phyloP scores from a whole-genome alignment of 2,113 vertebrate genomes.

The Spilogale gracilis region DNA sequence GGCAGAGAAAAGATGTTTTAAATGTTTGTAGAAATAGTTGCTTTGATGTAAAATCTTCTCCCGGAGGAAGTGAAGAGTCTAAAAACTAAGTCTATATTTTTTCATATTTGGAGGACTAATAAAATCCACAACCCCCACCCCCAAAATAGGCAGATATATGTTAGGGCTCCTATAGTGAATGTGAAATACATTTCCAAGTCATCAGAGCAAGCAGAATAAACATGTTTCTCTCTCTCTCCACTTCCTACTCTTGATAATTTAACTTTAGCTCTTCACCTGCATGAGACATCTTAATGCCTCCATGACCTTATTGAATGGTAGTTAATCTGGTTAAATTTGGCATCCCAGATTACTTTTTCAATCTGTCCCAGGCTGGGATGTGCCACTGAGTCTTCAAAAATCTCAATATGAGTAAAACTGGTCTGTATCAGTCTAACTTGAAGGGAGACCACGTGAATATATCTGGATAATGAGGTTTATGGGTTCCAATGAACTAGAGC shows the following conservation, averaged over 20 bases:
- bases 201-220: slow-evolving; percentile 41
- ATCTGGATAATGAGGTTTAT: slow-evolving; percentile 29
- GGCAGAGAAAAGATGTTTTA: slow-evolving; percentile 81
- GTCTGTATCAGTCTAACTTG: slow-evolving; percentile 19
- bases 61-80: slow-evolving; percentile 80
- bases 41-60: slow-evolving; percentile 83
- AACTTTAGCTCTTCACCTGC: slow-evolving; percentile 59
- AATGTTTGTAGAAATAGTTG: slow-evolving; percentile 83
- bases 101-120: slow-evolving; percentile 71
- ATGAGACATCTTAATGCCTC: slow-evolving; percentile 69
- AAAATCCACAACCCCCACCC: slow-evolving; percentile 63
- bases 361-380: slow-evolving; percentile 55
- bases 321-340: slow-evolving; percentile 75
- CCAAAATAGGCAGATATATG: slow-evolving; percentile 64
- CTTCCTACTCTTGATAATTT: slow-evolving; percentile 73
- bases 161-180: background rate
- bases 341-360: slow-evolving; percentile 65
- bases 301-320: slow-evolving; percentile 53
- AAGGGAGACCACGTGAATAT: background rate
- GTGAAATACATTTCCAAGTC: background rate
- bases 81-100: slow-evolving; percentile 72
- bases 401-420: slow-evolving; percentile 34
- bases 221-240: slow-evolving; percentile 24
- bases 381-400: slow-evolving; percentile 56
- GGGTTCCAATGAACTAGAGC: background rate